Evolutionary conservation across 2,113 vertebrate species (phyloP), one percentile per base, ranked within the genome.

Genomic region (Erythrocercus mccallii): DNA sequence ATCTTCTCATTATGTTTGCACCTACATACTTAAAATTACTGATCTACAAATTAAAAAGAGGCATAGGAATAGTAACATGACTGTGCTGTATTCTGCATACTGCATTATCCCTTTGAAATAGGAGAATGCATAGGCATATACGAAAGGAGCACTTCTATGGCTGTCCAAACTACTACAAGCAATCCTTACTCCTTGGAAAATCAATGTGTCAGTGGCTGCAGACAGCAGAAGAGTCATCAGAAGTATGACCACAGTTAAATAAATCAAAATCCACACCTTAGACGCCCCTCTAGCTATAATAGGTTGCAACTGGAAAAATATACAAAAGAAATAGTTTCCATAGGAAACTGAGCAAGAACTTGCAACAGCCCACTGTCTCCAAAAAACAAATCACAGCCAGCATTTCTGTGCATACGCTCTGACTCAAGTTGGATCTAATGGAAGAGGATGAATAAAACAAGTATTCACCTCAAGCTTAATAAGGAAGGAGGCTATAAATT

Each of bases 401-500:
- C 15, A 53, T 35, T 83, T 88, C 62, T 80, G 66, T 35, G 42
- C 68, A 91, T 82, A 60, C 60, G 56, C 80, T 92, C 72, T 97
- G 94, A 95, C 80, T 97, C 90, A 95, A 81, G 42, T 24, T 12
- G 16, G n/a, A 81, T 48, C 40, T 86, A 91, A 86, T 22, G 56
- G 82, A 78, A 86, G 88, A 86, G 35, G 31, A 79, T 92, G 80
- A 94, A 78, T 58, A 86, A 38, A 81, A 53, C 16, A 81, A 93
- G 51, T 42, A 94, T 12, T 60, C 72, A 92, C 51, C 56, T 83
- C 77, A 81, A 81, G 44, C 1, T 0, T 68, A 81, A 84, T 12
- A 78, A 40, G 69, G 81, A 91, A 95, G 73, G 31, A 81, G 66
- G 47, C 44, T 71, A 48, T 45, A 69, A 92, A 86, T 94, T 81